Evolutionary conservation across 2,888 invertebrate genomes (phyloP).

Genomic region (Abrostola triplasia): DNA sequence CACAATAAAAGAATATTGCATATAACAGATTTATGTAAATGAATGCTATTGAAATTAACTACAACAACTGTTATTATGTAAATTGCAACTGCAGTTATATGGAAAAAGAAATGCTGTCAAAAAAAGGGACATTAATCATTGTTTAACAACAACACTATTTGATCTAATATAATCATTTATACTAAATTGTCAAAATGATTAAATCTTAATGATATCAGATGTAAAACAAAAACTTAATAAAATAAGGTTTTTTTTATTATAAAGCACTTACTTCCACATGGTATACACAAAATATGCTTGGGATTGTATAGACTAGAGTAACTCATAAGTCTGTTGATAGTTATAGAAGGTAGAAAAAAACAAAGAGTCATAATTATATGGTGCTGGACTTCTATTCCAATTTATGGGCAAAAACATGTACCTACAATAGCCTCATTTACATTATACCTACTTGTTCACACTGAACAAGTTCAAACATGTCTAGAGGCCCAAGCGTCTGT

Average conservation of each 20-base stretch:
- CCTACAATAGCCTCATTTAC: slow-evolving; percentile 4
- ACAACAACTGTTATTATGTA: background rate
- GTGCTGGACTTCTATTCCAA: slow-evolving; percentile 4
- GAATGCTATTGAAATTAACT: background rate
- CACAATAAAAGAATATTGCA: slow-evolving; percentile 22
- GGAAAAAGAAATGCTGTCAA: background rate
- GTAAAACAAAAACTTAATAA: too few species aligned
- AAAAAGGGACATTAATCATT: too few species aligned
- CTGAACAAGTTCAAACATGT: slow-evolving; percentile 64
- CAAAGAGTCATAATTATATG: slow-evolving; percentile 6
- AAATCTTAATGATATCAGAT: too few species aligned
- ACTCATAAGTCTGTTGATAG: background rate
- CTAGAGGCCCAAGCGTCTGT: slow-evolving; percentile 27
- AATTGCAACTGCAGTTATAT: background rate
- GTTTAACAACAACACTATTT: too few species aligned
- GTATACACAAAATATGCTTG: too few species aligned
- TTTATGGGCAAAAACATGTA: background rate
- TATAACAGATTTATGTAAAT: slow-evolving; percentile 22
- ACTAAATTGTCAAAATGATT: too few species aligned
- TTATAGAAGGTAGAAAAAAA: background rate
- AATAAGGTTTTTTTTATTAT: too few species aligned
- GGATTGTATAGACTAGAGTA: too few species aligned
- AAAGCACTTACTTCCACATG: too few species aligned
- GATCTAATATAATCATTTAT: too few species aligned
- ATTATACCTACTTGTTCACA: slow-evolving; percentile 14